These are phyloP conservation scores for Sardinella longiceps DNA, from an alignment of 2,797 vertebrate species.

Conservation along the genomic window DNA sequence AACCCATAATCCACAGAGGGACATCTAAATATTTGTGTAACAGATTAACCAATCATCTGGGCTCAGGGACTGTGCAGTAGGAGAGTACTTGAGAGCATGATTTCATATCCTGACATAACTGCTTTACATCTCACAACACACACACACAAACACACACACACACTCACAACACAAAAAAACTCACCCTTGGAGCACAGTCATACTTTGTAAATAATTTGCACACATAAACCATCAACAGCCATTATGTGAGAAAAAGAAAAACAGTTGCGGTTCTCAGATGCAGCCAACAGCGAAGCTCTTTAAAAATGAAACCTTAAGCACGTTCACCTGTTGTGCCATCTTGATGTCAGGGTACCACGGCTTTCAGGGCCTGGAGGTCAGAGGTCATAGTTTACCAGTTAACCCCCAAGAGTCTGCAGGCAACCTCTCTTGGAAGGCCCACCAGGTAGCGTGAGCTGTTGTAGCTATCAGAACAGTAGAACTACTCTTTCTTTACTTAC, in stretches of 20 bases:
- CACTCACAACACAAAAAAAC: not conserved
- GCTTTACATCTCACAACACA: not conserved
- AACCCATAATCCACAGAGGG: conserved; percentile 21
- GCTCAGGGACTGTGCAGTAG: conserved; percentile 59
- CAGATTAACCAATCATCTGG: not conserved
- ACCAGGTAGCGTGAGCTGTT: not conserved
- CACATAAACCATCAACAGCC: conserved; percentile 28
- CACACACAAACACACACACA: not conserved
- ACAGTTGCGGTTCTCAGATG: conserved; percentile 37
- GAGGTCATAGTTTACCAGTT: conserved; percentile 66
- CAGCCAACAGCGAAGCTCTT: conserved; percentile 68
- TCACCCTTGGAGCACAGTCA: conserved; percentile 30
- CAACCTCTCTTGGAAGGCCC: not conserved
- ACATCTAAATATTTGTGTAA: conserved; percentile 32
- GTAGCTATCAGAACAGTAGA: not conserved
- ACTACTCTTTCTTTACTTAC: not conserved
- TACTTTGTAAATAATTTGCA: conserved; percentile 5
- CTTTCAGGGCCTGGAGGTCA: conserved; percentile 75
- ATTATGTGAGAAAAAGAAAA: not conserved
- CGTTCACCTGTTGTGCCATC: conserved; percentile 82
- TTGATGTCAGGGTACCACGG: conserved; percentile 74
- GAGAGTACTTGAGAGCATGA: conserved; percentile 50
- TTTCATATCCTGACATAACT: not conserved
- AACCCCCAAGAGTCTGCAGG: conserved; percentile 31
- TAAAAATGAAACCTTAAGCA: conserved; percentile 63